Base-by-base conservation (phyloP, 2,888 invertebrate genomes). In the Sthenelais limicola region DNA sequence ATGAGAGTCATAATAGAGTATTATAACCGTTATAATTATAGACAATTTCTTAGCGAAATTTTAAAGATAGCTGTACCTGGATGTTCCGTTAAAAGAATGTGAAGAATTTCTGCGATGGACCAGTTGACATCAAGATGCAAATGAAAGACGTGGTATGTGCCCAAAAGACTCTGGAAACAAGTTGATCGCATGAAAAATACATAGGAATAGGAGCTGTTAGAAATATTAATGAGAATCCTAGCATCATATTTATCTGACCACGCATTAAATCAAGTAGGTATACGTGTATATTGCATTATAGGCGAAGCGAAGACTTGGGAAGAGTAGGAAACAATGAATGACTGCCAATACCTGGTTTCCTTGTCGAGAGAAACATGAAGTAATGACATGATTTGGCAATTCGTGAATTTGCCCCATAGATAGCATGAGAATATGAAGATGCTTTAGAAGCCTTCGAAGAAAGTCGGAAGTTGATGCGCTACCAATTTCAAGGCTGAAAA, bases 81-180 rank as follows among this genome's bases (percentile, higher is more conserved):
- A 58, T 66, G 76, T 54, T 73, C 73, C 21, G 43, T 38, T 21
- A 76, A 72, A 7, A 82, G 43, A 5, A 73, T 51, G 67, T 79
- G 79, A 28, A 81, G 51, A 4, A 80, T 32, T 56, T 77, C 74
- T 5, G 73, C 54, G n/a, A 74, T 48, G 35, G 56, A 76, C 82
- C 82, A 83, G 74, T 81, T 80, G 2, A 81, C 52, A 68, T 83
- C 82, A 15, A 83, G 75, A 70, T 80, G 77, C 18, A 78, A 33
- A 62, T 83, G 83, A 47, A 80, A 80, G 49, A 75, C 71, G 24
- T 81, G 79, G 35, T 72, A 76, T 3, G 62, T 58, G 15, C 18
- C 30, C 26, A 43, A n/a, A 12, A 26, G 38, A 35, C 38, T 38
- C 62, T 62, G 24, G 2, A 35, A 62, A 30, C 5, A 62, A 33